These are phyloP conservation scores for Accipiter cooperii DNA, from an alignment of 2,113 vertebrate genomes.

Conservation along the genomic window DNA sequence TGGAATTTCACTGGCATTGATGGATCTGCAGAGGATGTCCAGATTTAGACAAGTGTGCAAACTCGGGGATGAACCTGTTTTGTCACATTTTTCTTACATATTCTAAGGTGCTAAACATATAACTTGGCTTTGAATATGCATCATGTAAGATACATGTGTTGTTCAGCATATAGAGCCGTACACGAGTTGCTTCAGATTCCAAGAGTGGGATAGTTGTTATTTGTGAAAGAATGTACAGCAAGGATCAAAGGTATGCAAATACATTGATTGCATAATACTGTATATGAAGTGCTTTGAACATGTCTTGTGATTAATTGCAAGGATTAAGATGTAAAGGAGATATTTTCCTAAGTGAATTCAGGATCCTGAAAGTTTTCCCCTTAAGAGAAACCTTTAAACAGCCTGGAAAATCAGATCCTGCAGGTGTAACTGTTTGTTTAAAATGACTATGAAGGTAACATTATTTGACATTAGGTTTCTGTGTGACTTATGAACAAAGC, in stretches of 20 bases:
- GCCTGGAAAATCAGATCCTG: neutral
- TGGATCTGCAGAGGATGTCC: neutral
- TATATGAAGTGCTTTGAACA: neutral
- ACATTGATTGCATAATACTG: neutral
- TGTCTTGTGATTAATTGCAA: neutral
- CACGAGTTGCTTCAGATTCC: neutral
- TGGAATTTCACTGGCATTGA: neutral
- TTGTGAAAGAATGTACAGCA: neutral
- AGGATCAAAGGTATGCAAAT: neutral
- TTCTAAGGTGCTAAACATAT: neutral
- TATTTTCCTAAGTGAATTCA: neutral
- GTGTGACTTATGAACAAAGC: neutral
- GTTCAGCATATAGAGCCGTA: neutral
- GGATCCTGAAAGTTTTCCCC: neutral
- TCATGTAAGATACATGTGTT: accelerated
- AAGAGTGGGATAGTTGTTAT: neutral
- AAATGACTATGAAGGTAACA: neutral
- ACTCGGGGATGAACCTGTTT: neutral
- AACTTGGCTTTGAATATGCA: neutral
- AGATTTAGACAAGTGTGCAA: neutral
- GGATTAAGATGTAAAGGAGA: neutral
- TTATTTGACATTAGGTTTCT: neutral
- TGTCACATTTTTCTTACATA: accelerated
- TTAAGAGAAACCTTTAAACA: neutral
- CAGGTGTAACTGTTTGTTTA: neutral